phyloP scores from a whole-genome alignment of 2,888 invertebrate genomes.

The Druceiella hillmani region DNA sequence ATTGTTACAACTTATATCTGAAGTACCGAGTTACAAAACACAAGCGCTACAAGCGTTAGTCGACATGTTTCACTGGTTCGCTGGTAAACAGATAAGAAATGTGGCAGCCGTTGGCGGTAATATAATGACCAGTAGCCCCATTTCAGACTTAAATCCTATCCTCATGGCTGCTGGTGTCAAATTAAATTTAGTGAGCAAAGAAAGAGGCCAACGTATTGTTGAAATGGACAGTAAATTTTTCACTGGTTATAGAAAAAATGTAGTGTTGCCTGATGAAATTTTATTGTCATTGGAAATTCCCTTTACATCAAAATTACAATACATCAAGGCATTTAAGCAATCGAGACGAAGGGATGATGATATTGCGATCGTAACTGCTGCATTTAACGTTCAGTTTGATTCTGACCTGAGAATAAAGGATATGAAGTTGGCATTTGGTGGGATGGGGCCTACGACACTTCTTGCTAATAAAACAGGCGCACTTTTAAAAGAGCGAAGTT shows the following conservation, averaged over 20 bases:
- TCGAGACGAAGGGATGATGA: constrained; percentile 90
- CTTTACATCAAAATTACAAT: constrained; percentile 61
- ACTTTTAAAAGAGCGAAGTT: constrained; percentile 51
- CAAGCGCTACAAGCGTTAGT: constrained; percentile 63
- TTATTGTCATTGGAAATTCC: constrained; percentile 77
- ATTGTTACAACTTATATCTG: constrained; percentile 50
- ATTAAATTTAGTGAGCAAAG: constrained; percentile 57
- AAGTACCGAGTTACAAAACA: constrained; percentile 49
- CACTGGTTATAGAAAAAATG: constrained; percentile 77
- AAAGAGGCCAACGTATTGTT: constrained; percentile 51
- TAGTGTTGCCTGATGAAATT: constrained; percentile 68
- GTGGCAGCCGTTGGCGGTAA: constrained; percentile 91
- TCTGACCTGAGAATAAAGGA: constrained; percentile 51
- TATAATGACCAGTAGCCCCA: constrained; percentile 92
- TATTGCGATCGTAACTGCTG: constrained; percentile 91
- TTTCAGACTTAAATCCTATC: constrained; percentile 92
- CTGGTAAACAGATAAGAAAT: constrained; percentile 91
- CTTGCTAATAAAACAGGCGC: constrained; percentile 62
- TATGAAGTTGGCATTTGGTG: constrained; percentile 78
- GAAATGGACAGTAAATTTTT: constrained; percentile 76
- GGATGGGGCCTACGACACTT: constrained; percentile 86
- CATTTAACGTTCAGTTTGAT: constrained; percentile 66
- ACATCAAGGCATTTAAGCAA: constrained; percentile 85
- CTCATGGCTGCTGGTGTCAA: constrained; percentile 70
- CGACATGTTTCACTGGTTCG: constrained; percentile 91